Base-by-base conservation (phyloP, 2,888 invertebrate species). In the Oxyteleia sp. region DNA sequence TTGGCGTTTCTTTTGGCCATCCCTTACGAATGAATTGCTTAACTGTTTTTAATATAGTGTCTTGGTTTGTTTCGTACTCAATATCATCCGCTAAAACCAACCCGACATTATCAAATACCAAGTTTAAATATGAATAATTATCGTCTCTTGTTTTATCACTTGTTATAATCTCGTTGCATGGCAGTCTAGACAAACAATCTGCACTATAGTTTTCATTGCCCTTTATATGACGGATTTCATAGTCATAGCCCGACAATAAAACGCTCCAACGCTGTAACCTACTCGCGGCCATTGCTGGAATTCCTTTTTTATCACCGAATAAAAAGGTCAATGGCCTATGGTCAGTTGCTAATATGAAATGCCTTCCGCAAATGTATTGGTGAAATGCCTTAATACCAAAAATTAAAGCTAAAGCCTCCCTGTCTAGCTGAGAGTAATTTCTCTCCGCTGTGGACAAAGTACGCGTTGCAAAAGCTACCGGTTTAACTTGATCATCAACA, bases 401-500 rank as follows among this genome's bases (percentile, higher is more conserved):
- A 38, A 38, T 7, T 7, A 38, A n/a, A 2, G n/a, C 38, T n/a
- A 38, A n/a, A 1, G 88, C 87, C n/a, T 38, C 38, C n/a, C n/a
- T 38, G n/a, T 38, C 38, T n/a, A 38, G 11, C 7, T 38, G 38
- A 3, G 38, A 38, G 79, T 92, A 91, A 55, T 89, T 91, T 63
- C n/a, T n/a, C n/a, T n/a, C n/a, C n/a, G n/a, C n/a, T n/a, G n/a
- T n/a, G n/a, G n/a, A n/a, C 20, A 91, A 72, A 0, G 89, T 85
- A 72, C 88, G 64, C 0, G 90, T 91, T 10, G 87, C 89, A 84
- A 89, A 91, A 32, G 79, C 53, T 18, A 90, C 87, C 8, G 90
- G 88, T 61, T 83, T 87, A 35, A 89, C 89, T 0, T 59, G 49
- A 8, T 87, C 90, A 79, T 89, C 86, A 0, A 89, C 76, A 26